Conservation (phyloP, 1,140 invertebrate genomes). For the Cotesia typhae region DNA sequence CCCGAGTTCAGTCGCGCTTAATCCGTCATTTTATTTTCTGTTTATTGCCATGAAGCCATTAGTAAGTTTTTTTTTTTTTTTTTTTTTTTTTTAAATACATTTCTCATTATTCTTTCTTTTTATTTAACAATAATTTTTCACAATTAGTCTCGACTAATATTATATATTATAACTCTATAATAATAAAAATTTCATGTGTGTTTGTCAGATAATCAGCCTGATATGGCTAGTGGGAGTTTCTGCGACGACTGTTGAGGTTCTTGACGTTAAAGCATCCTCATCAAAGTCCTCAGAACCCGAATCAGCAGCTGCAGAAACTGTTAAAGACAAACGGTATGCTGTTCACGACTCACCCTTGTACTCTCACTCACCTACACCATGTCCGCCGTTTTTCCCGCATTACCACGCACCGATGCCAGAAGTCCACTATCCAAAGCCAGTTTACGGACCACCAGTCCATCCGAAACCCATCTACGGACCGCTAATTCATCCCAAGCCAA, state of each 20-base stretch:
- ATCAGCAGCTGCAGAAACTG: background rate
- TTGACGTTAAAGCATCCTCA: background rate
- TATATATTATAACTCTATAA: too few relatives aligned
- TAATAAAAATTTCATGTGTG: background rate
- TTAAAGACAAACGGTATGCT: slow-evolving; percentile 51
- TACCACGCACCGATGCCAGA: slow-evolving; percentile 40
- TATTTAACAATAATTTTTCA: too few relatives aligned
- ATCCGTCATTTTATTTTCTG: slow-evolving; percentile 30
- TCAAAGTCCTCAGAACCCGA: background rate
- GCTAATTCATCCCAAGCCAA: background rate
- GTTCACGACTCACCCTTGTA: slow-evolving; percentile 21
- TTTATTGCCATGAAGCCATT: background rate
- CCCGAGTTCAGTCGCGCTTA: slow-evolving; percentile 53
- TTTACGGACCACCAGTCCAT: slow-evolving; percentile 39
- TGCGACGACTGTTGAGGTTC: too few relatives aligned
- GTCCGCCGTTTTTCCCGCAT: slow-evolving; percentile 50
- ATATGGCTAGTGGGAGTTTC: slow-evolving; percentile 47
- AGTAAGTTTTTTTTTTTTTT: slow-evolving; percentile 1
- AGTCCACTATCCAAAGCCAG: slow-evolving; percentile 43
- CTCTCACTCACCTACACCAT: slow-evolving; percentile 44
- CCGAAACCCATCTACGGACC: slow-evolving; percentile 32
- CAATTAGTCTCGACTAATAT: too few relatives aligned
- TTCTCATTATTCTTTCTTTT: too few relatives aligned
- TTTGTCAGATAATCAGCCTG: background rate
- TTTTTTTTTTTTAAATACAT: background rate